phyloP scores from a whole-genome alignment of 2,797 vertebrate species.

The Pagetopsis macropterus region DNA sequence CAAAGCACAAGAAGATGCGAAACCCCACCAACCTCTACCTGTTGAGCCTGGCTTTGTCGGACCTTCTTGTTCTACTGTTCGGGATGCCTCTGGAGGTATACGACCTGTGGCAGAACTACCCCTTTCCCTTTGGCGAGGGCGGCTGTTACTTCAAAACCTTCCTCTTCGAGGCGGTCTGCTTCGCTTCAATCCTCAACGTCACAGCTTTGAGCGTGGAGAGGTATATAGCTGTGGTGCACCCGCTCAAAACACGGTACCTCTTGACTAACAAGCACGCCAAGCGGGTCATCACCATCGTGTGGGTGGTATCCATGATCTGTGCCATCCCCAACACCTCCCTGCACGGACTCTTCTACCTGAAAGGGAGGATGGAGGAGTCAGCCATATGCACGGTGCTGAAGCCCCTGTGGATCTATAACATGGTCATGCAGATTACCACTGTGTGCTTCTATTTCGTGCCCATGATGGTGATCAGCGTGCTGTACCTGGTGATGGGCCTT shows the following conservation, averaged over 20 bases:
- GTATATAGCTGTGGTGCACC: conserved; percentile 85
- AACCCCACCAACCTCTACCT: conserved; percentile 86
- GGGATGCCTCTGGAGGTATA: conserved; percentile 87
- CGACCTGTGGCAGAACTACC: conserved; percentile 87
- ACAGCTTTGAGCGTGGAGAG: conserved; percentile 84
- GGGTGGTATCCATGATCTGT: conserved; percentile 79
- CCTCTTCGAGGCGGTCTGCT: conserved; percentile 86
- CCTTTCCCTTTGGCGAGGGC: conserved; percentile 83
- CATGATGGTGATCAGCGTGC: conserved; percentile 82
- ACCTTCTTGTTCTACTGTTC: conserved; percentile 83
- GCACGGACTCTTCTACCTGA: conserved; percentile 84
- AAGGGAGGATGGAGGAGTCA: conserved; percentile 79
- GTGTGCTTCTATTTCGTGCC: conserved; percentile 85
- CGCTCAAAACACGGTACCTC: conserved; percentile 82
- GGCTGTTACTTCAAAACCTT: conserved; percentile 87
- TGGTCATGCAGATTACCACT: conserved; percentile 86
- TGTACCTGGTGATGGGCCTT: conserved; percentile 85
- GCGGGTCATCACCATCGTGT: conserved; percentile 78
- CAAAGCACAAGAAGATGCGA: conserved; percentile 84
- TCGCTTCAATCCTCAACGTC: conserved; percentile 86
- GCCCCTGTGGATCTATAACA: conserved; percentile 86
- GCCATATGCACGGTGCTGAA: conserved; percentile 84
- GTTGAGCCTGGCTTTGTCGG: conserved; percentile 82
- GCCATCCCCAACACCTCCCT: conserved; percentile 85
- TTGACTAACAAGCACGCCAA: conserved; percentile 84